Evolutionary conservation across 2,888 invertebrate species (phyloP).

Genomic region (Clanis bilineata): DNA sequence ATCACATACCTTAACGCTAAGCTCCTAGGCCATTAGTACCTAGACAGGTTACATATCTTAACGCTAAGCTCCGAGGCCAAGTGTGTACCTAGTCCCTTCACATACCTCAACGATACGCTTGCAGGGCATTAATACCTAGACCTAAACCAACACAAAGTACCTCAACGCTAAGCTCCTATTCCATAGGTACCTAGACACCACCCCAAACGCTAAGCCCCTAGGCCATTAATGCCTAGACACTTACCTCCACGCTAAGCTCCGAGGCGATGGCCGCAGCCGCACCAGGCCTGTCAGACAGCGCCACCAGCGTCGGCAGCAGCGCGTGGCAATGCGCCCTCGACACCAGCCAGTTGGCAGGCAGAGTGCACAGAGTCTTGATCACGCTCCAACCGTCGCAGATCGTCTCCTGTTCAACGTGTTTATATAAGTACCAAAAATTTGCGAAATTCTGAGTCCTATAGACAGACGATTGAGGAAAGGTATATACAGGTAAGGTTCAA

Average conservation of each 20-base stretch:
- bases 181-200: too few species aligned
- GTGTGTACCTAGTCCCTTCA: too few species aligned
- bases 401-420: slow-evolving; percentile 51
- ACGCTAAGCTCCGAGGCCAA: background rate
- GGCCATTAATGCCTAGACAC: slow-evolving; percentile 26
- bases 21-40: background rate
- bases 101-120: background rate
- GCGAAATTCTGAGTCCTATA: background rate
- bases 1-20: background rate
- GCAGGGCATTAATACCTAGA: too few species aligned
- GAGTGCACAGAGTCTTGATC: slow-evolving; percentile 90
- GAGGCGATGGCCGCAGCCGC: slow-evolving; percentile 86
- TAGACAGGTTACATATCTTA: background rate
- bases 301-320: slow-evolving; percentile 90
- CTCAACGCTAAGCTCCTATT: background rate
- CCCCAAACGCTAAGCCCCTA: background rate
- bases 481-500: too few species aligned
- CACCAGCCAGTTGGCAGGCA: slow-evolving; percentile 94
- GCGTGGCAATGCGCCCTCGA: slow-evolving; percentile 86
- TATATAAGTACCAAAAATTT: background rate
- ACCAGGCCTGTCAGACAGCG: slow-evolving; percentile 81
- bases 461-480: too few species aligned
- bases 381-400: slow-evolving; percentile 82
- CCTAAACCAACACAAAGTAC: background rate
- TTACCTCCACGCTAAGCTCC: slow-evolving; percentile 87